Percentiles rank a stretch among this genome's conserved stretches.
Evolutionary conservation across 2,113 vertebrate genomes (phyloP).

Genomic region (Phasianus colchicus): DNA sequence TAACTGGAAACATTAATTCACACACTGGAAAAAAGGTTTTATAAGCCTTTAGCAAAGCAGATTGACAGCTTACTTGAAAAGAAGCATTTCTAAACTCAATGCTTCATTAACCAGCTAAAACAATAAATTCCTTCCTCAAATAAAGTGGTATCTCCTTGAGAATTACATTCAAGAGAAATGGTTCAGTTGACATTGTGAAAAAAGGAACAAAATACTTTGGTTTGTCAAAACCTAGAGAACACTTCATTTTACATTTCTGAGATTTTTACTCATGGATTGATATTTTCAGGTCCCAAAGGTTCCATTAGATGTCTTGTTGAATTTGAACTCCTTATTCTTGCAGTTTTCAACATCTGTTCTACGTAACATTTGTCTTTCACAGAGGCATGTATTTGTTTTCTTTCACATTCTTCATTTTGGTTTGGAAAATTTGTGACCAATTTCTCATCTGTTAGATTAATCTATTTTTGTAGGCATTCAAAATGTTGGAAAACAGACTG

Average conservation of each 20-base stretch:
- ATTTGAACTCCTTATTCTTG: neutral
- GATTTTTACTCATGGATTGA: neutral
- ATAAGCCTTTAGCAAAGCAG: constrained; percentile 25
- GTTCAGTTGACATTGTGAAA: neutral
- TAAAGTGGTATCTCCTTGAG: neutral
- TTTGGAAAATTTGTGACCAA: neutral
- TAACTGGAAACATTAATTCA: constrained; percentile 2
- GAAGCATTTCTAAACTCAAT: constrained; percentile 10
- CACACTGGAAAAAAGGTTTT: neutral
- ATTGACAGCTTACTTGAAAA: constrained; percentile 33
- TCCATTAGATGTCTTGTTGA: neutral
- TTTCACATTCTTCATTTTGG: neutral
- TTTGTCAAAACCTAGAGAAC: constrained; percentile 23
- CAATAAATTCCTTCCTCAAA: neutral
- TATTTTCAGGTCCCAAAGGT: constrained; percentile 26
- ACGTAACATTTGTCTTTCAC: neutral
- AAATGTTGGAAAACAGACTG: neutral
- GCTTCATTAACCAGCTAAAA: constrained; percentile 47
- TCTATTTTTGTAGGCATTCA: neutral
- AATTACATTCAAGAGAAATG: constrained; percentile 1
- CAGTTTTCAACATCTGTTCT: neutral
- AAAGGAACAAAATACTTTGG: constrained; percentile 44
- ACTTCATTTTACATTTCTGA: constrained; percentile 16
- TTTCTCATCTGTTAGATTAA: neutral
- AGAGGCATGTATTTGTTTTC: neutral